Base-by-base conservation (phyloP, 1,140 invertebrate genomes). In the Zophobas atratus region DNA sequence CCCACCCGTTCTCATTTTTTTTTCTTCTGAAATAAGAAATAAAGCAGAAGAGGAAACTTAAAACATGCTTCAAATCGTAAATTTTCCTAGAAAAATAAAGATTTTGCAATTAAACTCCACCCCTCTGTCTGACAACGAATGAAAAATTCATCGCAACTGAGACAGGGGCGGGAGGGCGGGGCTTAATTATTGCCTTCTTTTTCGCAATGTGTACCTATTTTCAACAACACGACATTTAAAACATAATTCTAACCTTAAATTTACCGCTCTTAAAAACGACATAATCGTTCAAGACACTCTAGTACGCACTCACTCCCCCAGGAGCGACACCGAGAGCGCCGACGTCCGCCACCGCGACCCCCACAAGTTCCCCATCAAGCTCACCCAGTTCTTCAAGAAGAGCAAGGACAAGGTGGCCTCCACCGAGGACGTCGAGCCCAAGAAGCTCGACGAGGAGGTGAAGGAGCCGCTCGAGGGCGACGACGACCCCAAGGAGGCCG, bases 321-420 rank as follows among this genome's bases (percentile, higher is more conserved):
- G 88, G 77, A 89, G 88, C 78, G 88, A 89, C 84, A 89, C 88
- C 43, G 88, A 89, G 84, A 89, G 88, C 81, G 88, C 87, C 76
- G 88, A 89, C 76, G 86, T 88, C 55, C 86, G 83, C 78, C 84
- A 80, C 8, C 77, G 49, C 77, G 83, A 81, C 81, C 55, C 78
- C 38, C 72, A 75, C 8, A 67, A 75, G 0, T 70, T 81, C 1
- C 60, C 77, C n/a, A 77, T 82, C 1, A 82, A 83, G 53, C 67
- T 85, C 0, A 77, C 82, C 0, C 67, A 76, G 3, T 77, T 85
- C 51, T 84, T 86, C 67, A 84, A 81, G 72, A 86, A 85, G 77
- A 85, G 81, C 4, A 82, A 83, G 43, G 82, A 83, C 49, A 84
- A 82, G 71, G 79, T 77, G 1, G 70, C 79, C 0, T 41, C 79